Conservation (phyloP, 2,797 vertebrate genomes). For the Staurois parvus region DNA sequence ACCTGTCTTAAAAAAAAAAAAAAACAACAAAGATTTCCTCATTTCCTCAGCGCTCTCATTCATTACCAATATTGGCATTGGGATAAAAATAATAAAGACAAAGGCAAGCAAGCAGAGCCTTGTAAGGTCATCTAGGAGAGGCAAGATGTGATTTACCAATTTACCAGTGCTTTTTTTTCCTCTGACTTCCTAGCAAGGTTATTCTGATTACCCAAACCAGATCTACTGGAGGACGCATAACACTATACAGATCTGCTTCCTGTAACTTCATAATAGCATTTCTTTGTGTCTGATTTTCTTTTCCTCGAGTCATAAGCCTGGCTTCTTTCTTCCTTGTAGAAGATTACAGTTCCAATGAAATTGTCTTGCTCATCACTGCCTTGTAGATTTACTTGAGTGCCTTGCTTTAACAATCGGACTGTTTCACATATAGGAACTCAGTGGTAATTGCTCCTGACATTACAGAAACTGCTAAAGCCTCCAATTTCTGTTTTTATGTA, state of each 20-base stretch:
- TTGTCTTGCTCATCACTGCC: slow-evolving; percentile 62
- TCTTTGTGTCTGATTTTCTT: slow-evolving; percentile 33
- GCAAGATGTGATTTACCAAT: slow-evolving; percentile 42
- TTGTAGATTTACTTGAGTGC: slow-evolving; percentile 63
- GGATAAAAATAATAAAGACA: background rate
- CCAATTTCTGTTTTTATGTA: slow-evolving; percentile 73
- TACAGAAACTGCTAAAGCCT: slow-evolving; percentile 61
- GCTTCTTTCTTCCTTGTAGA: slow-evolving; percentile 49
- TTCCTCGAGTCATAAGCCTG: slow-evolving; percentile 55
- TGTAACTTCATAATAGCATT: slow-evolving; percentile 67
- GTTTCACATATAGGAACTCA: slow-evolving; percentile 66
- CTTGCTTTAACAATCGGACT: slow-evolving; percentile 65
- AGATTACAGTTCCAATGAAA: background rate
- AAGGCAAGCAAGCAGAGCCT: slow-evolving; percentile 2
- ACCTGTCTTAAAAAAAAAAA: background rate
- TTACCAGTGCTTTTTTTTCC: slow-evolving; percentile 26
- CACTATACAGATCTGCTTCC: slow-evolving; percentile 67
- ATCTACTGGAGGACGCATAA: slow-evolving; percentile 27
- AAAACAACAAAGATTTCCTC: background rate
- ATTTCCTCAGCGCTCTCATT: background rate
- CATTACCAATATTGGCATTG: background rate
- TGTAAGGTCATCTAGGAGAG: slow-evolving; percentile 26
- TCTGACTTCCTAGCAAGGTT: slow-evolving; percentile 37
- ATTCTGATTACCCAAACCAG: slow-evolving; percentile 49
- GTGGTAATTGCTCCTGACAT: slow-evolving; percentile 66